Conservation (phyloP, 2,797 vertebrate genomes). For the Acestrorhynchus altus region DNA sequence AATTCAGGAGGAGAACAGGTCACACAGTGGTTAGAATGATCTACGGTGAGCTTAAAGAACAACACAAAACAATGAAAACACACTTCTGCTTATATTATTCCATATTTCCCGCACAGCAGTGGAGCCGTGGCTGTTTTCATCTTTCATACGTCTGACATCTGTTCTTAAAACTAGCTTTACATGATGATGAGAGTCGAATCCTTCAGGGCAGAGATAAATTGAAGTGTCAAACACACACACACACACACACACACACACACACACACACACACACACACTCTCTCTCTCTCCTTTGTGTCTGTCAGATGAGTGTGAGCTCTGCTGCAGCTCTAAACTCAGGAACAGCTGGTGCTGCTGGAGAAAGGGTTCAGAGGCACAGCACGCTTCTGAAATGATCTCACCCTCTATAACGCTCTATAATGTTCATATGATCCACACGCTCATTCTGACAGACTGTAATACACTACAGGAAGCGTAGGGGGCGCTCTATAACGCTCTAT, state of each 20-base stretch:
- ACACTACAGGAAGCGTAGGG: too few species aligned
- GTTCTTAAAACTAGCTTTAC: conserved; percentile 19
- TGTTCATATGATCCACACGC: too few species aligned
- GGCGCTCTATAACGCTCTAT: too few species aligned
- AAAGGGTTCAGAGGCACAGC: conserved; percentile 63
- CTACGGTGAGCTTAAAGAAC: too few species aligned
- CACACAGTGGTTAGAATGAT: too few species aligned
- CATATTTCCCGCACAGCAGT: too few species aligned
- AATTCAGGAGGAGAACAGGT: too few species aligned
- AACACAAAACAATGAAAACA: too few species aligned
- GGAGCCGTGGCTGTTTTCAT: not conserved
- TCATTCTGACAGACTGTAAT: too few species aligned
- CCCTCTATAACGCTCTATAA: too few species aligned
- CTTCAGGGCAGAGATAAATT: not conserved
- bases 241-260: not conserved
- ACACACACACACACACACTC: not conserved
- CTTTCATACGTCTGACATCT: conserved; percentile 25
- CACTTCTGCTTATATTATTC: too few species aligned
- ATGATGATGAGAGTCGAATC: not conserved
- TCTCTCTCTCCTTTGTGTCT: conserved; percentile 1
- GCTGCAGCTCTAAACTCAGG: conserved; percentile 67
- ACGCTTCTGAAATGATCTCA: not conserved
- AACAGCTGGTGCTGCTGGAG: conserved; percentile 74
- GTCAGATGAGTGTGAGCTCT: conserved; percentile 40
- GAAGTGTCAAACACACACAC: not conserved